Percentiles rank a stretch among this genome's conserved stretches.
Evolutionary conservation across 2,888 invertebrate species (phyloP).

Genomic region (Synergus umbraculus): DNA sequence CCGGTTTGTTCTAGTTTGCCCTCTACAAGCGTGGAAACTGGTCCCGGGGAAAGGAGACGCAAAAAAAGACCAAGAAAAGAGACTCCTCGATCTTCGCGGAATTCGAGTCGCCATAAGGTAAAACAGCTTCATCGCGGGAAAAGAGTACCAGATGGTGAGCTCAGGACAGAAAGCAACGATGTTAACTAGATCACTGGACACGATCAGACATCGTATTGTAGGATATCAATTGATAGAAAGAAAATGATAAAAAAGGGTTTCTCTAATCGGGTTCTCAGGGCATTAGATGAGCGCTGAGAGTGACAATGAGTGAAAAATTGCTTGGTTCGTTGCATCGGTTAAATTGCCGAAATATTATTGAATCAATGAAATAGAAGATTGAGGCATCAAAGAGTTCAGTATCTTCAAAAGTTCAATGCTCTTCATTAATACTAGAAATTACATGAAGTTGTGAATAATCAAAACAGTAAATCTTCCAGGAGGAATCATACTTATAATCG

Average conservation of each 20-base stretch:
- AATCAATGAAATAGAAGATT: neutral
- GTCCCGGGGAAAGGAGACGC: conserved; percentile 21
- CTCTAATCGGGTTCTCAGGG: neutral
- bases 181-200: conserved; percentile 53
- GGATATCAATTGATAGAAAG: neutral
- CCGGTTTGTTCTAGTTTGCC: conserved; percentile 41
- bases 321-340: neutral
- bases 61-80: conserved; percentile 9
- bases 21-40: conserved; percentile 14
- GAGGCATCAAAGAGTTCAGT: neutral
- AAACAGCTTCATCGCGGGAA: conserved; percentile 32
- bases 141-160: conserved; percentile 27
- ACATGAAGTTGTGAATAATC: too few species aligned
- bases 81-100: conserved; percentile 42
- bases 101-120: conserved; percentile 49
- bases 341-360: neutral
- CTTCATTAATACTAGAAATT: too few species aligned
- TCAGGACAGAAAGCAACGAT: conserved; percentile 44
- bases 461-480: too few species aligned
- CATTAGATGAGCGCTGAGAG: neutral
- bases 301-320: neutral
- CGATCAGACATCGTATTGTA: neutral
- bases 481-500: too few species aligned
- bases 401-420: neutral
- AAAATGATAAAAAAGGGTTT: neutral